Base-by-base conservation (phyloP, 2,113 vertebrate genomes). In the Saguinus imperator region DNA sequence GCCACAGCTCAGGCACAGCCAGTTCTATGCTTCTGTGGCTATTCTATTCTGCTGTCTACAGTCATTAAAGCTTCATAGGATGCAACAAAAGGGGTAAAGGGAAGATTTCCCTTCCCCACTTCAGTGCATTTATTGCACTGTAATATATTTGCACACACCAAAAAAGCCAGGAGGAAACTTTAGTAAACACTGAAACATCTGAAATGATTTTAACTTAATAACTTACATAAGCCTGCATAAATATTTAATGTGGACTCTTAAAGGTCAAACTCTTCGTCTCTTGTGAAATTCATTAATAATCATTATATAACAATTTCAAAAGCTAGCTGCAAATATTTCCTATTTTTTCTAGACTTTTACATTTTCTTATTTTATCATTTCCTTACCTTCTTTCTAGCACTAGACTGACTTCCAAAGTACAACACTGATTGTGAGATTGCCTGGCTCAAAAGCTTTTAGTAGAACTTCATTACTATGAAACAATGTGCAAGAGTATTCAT, bases 151-250 rank as follows among this genome's bases (percentile, higher is more conserved):
- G 37, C 50, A 96, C 94, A 82, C 92, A 76, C 17, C 83, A 84
- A 43, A 89, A 75, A 92, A 72, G 50, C 66, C 72, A 73, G 35
- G 10, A 92, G 95, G 72, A 88, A 91, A 86, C 76, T 96, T 93
- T 43, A 86, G 91, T 92, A 96, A 96, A 96, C 43, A 82, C 17
- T 57, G 29, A 96, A 97, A 94, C 40, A 96, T 85, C 92, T 94
- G 77, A 52, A 68, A 87, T 92, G 76, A 75, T 87, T 96, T 91
- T 93, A 94, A 48, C 12, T 94, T 94, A 94, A 94, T 90, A 96
- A 95, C 11, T 73, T 91, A 52, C 29, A 50, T 66, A 88, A 96
- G 32, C 52, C 72, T 81, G 9, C 14, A 86, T 96, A 97, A 96
- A 95, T 66, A 96, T 32, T 68, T 64, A 64, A 75, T 91, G 82